Evolutionary conservation across 2,113 vertebrate species (phyloP), one percentile per base, ranked within the genome.

Genomic region (Sardina pilchardus): DNA sequence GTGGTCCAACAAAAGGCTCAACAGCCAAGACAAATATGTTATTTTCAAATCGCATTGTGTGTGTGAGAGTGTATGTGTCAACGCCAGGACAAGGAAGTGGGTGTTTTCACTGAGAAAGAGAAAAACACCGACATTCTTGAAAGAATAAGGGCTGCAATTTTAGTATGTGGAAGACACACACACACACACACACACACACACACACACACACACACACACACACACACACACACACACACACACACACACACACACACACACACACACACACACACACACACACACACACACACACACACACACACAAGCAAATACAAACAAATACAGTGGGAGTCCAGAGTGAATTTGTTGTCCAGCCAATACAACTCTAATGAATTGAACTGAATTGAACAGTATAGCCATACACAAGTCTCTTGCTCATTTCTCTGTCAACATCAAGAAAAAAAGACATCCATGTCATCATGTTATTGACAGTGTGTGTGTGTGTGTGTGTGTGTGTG

Each of bases 91-190:
- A 63, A n/a, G 56, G 56, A 63, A 63, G 56, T 63, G 56, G 56
- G 56, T 63, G 56, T 63, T 56, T 56, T 63, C 24, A 9, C 24
- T 4, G 6, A 9, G 56, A 63, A 26, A 63, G 21, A 63, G 21
- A 63, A 63, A 63, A 63, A 63, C 56, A 63, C 6, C 56, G 56
- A 63, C 56, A 63, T 63, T 63, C 56, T 63, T 63, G 56, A 63
- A 26, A 63, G 56, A 63, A 56, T 56, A 63, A 63, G 56, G 0
- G 24, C 24, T 63, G 56, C 24, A 21, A 63, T 63, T 9, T n/a
- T 63, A 63, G 24, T n/a, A 7, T 6, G 16, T 53, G 14, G 4
- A 56, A 56, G 16, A 63, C 21, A n/a, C 56, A 59, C 56, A n/a
- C 56, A 59, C 21, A 24, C 56, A 59, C 56, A n/a, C 56, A 59